Base-by-base conservation (phyloP, 2,797 vertebrate species). In the Lindbergichthys nudifrons region DNA sequence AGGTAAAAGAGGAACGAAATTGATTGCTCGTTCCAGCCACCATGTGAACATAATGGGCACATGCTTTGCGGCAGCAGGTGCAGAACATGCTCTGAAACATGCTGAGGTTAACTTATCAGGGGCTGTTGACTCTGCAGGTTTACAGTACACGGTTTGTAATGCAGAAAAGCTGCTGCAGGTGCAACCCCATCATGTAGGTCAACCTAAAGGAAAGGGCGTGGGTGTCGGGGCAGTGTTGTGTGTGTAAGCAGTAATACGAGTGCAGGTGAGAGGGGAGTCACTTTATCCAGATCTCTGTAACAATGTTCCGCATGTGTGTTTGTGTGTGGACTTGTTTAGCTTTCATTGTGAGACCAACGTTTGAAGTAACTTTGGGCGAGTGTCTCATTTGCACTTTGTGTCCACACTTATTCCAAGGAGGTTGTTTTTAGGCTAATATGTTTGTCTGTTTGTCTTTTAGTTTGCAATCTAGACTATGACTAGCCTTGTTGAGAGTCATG, bases 121-220 rank as follows among this genome's bases (percentile, higher is more conserved):
- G 30, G 61, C 59, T 65, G 81, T 61, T 75, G 79, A 85, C 75
- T 53, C 80, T 70, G 82, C 85, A 83, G 76, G 50, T 73, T 66
- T 42, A 43, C 42, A 39, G 4, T 3, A 3, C n/a, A 4, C 0
- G 23, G 51, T 18, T 21, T 2, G 5, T 13, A 30, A 19, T 14
- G 56, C n/a, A 47, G 52, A 41, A 60, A 66, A 51, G 78, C 71
- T 50, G 12, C 65, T 65, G 88, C 85, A 88, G 85, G 56, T 89
- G 84, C 62, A 60, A 15, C 48, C 26, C 5, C 1, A 7, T 56
- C 52, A 82, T 82, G 5, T 76, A 65, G 83, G 81, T 77, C 82
- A 81, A 13, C 10, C 14, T 19, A 4, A 18, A 53, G 64, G 36
- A 64, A 41, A 18, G 46, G 15, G 41, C 10, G 13, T 9, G 2